Percentiles rank a stretch among this genome's conserved stretches.
Conservation (phyloP, 2,113 vertebrate genomes). For the Nibea coibor region DNA sequence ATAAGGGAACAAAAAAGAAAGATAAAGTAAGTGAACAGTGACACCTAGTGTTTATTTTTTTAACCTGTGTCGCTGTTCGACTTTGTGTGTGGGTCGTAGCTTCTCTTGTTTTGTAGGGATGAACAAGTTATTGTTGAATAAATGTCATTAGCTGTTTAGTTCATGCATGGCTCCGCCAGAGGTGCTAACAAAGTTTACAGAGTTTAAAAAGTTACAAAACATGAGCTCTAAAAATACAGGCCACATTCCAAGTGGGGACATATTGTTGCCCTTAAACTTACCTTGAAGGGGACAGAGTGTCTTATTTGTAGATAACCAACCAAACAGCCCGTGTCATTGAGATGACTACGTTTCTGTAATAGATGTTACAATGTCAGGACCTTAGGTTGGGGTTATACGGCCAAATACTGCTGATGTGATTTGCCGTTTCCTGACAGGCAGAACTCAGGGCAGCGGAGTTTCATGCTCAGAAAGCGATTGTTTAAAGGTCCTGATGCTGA, state of each 20-base stretch:
- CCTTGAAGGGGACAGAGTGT: neutral
- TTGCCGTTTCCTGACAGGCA: neutral
- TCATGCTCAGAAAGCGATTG: accelerated
- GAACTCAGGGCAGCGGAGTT: neutral
- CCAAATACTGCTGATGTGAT: accelerated
- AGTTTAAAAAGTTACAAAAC: conserved; percentile 17
- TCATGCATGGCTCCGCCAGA: conserved; percentile 7
- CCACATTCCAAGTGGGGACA: neutral
- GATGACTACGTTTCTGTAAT: neutral
- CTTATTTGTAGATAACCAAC: neutral
- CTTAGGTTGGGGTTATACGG: no score
- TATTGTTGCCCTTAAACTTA: neutral
- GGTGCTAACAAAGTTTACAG: neutral
- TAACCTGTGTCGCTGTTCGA: neutral
- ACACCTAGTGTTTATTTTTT: neutral
- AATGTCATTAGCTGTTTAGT: neutral
- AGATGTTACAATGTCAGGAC: neutral
- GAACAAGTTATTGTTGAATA: neutral
- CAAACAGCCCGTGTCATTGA: neutral
- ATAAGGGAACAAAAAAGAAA: neutral
- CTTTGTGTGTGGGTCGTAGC: neutral
- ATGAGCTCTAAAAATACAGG: conserved; percentile 37
- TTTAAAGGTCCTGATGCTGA: neutral
- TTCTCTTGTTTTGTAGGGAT: neutral
- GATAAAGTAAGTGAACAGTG: neutral